Conservation (phyloP, 2,797 vertebrate genomes). For the Gorsachius magnificus region DNA sequence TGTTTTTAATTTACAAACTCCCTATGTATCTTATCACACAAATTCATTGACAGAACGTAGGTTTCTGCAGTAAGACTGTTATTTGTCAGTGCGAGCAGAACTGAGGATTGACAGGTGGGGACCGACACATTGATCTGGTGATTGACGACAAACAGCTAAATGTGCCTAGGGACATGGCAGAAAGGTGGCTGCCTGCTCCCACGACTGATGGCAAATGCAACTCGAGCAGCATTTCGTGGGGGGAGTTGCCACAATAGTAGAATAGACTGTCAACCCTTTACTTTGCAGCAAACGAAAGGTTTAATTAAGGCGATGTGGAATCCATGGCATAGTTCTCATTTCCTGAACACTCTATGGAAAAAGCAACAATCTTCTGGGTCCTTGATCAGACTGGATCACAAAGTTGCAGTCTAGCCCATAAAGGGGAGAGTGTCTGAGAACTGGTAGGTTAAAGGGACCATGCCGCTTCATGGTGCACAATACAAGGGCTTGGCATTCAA, state of each 20-base stretch:
- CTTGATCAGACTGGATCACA: background rate
- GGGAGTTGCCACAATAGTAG: background rate
- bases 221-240: background rate
- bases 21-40: background rate
- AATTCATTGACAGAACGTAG: background rate
- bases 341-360: background rate
- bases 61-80: background rate
- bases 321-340: background rate
- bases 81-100: background rate
- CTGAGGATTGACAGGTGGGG: background rate
- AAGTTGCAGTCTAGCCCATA: background rate
- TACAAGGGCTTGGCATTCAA: background rate
- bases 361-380: background rate
- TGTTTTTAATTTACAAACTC: background rate
- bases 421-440: background rate
- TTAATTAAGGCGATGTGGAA: background rate
- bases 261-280: background rate
- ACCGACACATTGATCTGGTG: background rate
- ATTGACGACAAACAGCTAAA: background rate
- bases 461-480: background rate
- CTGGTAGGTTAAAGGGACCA: background rate
- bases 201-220: background rate
- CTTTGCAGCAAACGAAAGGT: background rate
- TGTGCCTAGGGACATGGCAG: background rate
- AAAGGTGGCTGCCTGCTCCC: background rate